A percentile compares a stretch with the other conserved stretches of the same genome.
phyloP scores from a whole-genome alignment of 1,140 invertebrate species.

The Pseudomyrmex flavicornis region DNA sequence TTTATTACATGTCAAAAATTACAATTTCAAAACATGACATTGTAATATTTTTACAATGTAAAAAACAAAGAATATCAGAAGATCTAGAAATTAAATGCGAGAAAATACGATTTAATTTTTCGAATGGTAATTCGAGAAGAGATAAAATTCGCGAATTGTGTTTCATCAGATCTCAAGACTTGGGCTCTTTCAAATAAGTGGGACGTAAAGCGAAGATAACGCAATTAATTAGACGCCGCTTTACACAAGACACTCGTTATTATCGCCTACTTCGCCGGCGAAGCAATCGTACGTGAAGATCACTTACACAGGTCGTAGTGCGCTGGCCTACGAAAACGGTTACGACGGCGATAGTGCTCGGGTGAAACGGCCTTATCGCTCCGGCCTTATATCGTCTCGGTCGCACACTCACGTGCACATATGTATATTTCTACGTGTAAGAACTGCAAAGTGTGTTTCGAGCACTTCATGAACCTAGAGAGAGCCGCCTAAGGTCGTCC shows the following conservation, averaged over 20 bases:
- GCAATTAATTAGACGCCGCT: slow-evolving; percentile 31
- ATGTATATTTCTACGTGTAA: slow-evolving; percentile 56
- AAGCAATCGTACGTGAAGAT: slow-evolving; percentile 51
- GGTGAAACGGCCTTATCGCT: slow-evolving; percentile 49
- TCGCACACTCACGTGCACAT: slow-evolving; percentile 30
- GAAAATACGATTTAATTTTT: not conserved
- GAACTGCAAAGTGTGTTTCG: slow-evolving; percentile 56
- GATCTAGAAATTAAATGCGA: slow-evolving; percentile 3
- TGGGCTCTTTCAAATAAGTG: not conserved
- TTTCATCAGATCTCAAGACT: not conserved
- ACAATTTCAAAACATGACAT: slow-evolving; percentile 13
- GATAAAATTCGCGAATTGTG: not conserved
- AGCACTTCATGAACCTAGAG: slow-evolving; percentile 47
- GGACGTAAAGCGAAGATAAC: not conserved
- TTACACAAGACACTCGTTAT: slow-evolving; percentile 35
- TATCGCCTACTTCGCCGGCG: slow-evolving; percentile 40
- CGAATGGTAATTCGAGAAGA: not conserved
- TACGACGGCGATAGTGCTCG: slow-evolving; percentile 42
- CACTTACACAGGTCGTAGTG: slow-evolving; percentile 20
- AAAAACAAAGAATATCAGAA: not conserved
- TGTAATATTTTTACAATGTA: not conserved
- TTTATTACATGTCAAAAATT: not conserved
- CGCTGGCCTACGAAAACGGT: slow-evolving; percentile 54
- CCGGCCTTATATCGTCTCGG: slow-evolving; percentile 36
- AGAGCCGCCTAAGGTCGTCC: slow-evolving; percentile 17